Conservation (phyloP, 1,140 invertebrate species). For the Chionoecetes opilio region DNA sequence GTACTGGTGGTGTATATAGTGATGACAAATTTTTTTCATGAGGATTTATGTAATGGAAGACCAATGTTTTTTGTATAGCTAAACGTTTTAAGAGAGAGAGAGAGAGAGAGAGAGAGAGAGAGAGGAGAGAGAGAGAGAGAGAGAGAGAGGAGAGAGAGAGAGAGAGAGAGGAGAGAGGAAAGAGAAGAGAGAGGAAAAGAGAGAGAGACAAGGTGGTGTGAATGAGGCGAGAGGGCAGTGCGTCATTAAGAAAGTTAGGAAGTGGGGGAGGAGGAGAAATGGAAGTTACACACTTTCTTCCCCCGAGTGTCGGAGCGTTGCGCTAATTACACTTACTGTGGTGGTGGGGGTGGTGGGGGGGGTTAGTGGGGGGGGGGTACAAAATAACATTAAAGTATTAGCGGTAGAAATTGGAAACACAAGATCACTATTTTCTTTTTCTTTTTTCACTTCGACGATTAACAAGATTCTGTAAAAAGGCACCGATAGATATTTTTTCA, state of each 20-base stretch:
- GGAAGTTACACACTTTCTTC: constrained; percentile 29
- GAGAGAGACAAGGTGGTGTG: constrained; percentile 25
- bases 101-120: not conserved
- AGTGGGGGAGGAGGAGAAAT: constrained; percentile 2
- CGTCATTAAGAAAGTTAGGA: constrained; percentile 20
- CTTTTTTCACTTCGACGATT: too few relatives aligned
- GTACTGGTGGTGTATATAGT: too few relatives aligned
- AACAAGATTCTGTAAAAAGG: too few relatives aligned
- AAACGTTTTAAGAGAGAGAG: not conserved
- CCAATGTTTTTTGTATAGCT: too few relatives aligned
- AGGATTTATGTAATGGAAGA: too few relatives aligned
- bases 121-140: not conserved
- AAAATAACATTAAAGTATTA: too few relatives aligned
- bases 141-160: constrained; percentile 44
- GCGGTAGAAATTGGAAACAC: too few relatives aligned
- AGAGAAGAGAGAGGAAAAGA: constrained; percentile 30
- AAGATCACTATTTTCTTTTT: too few relatives aligned
- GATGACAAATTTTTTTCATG: too few relatives aligned
- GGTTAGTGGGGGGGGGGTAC: not conserved
- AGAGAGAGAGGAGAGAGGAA: not conserved
- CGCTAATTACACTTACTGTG: constrained; percentile 20
- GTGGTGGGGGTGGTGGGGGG: not conserved
- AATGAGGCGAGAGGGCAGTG: not conserved
- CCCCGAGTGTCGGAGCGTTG: constrained; percentile 1
- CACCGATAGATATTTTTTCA: too few relatives aligned